phyloP scores from a whole-genome alignment of 2,888 invertebrate species.

The Syrphus vitripennis region DNA sequence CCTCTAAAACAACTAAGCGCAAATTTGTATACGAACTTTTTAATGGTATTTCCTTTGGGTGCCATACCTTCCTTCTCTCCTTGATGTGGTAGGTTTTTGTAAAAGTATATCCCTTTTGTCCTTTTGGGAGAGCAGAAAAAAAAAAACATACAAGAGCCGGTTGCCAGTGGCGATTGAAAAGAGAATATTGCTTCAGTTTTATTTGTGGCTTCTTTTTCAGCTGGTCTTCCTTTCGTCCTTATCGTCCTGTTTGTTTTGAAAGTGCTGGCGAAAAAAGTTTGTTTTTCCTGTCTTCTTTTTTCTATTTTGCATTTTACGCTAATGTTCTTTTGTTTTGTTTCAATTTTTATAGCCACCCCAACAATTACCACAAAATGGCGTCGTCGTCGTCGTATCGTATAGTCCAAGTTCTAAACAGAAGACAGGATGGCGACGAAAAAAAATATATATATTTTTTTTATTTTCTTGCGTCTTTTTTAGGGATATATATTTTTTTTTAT shows the following conservation, averaged over 20 bases:
- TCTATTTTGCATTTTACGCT: slow-evolving; percentile 50
- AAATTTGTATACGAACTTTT: slow-evolving; percentile 34
- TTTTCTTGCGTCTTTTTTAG: background rate
- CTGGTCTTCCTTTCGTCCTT: background rate
- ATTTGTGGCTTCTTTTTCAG: background rate
- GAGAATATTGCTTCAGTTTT: slow-evolving; percentile 33
- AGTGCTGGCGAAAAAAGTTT: slow-evolving; percentile 28
- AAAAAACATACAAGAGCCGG: background rate
- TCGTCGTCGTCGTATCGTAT: background rate
- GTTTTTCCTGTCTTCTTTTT: slow-evolving; percentile 15
- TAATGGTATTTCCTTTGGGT: background rate
- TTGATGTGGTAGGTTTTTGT: slow-evolving; percentile 17
- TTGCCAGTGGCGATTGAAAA: slow-evolving; percentile 57
- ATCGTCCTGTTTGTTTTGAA: slow-evolving; percentile 38
- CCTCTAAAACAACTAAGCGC: background rate
- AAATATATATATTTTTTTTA: slow-evolving; percentile 2
- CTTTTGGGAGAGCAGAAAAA: background rate
- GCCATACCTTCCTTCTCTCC: too few species aligned
- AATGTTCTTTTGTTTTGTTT: slow-evolving; percentile 68
- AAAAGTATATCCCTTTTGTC: background rate
- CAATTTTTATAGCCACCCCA: slow-evolving; percentile 58
- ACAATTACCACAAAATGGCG: slow-evolving; percentile 19
- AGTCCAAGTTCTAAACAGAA: background rate
- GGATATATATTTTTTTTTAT: slow-evolving; percentile 3
- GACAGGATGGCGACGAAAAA: slow-evolving; percentile 52